Evolutionary conservation across 2,113 vertebrate species (phyloP), one percentile per base, ranked within the genome.

Genomic region (Chitala chitala): DNA sequence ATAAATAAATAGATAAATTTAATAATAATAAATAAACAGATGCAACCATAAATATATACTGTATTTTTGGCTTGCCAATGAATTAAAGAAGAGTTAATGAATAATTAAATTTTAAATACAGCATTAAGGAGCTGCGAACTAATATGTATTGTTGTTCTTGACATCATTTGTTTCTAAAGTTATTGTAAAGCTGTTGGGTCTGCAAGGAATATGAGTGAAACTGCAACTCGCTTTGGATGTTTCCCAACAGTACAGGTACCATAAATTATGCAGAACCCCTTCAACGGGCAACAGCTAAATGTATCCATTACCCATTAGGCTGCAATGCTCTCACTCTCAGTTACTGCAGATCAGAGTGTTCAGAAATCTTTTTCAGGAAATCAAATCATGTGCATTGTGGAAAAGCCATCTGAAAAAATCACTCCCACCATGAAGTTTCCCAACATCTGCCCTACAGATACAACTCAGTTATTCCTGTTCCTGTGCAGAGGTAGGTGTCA

Each of bases 181-280:
- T 48, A 46, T 33, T 24, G 38, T 38, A 50, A 63, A 42, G 58
- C 56, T 73, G 26, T 65, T 59, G 65, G 44, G 33, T 36, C 72
- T 55, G 48, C 46, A 54, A 61, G 48, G 59, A 66, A 65, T 33
- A 73, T 17, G 4, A 46, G 53, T 26, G 42, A 56, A 59, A 53
- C 53, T 66, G 26, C 36, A 54, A 40, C 61, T 74, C 48, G 13
- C 20, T 65, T 46, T 66, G 72, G 61, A 20, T n/a, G 72, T 65
- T 74, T 59, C 59, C 59, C 66, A 59, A 58, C 40, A 46, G 64
- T 46, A 17, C 42, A 64, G n/a, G 61, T 66, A 65, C 24, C 36
- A 29, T 40, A 74, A n/a, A 51, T 74, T 15, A 5, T 74, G 33
- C 31, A 29, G 15, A 15, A 20, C 58, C 20, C 20, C 20, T 48